Base-by-base conservation (phyloP, 2,113 vertebrate species). In the Lamprologus speciosus region DNA sequence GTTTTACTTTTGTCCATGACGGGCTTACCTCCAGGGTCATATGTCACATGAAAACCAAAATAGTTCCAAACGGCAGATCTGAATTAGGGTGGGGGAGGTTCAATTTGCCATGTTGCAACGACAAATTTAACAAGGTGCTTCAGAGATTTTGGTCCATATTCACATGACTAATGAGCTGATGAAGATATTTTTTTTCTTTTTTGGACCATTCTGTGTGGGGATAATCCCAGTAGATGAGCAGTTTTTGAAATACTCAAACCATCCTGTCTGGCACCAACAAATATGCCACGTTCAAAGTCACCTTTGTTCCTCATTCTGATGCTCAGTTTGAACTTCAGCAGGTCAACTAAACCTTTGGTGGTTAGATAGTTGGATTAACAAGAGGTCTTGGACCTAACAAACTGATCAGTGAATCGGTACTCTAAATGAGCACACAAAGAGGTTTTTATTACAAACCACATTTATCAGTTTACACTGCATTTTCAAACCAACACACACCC, bases 1-100 rank as follows among this genome's bases (percentile, higher is more conserved):
- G 51, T 54, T 54, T 54, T 54, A 21, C n/a, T 54, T 54, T 54
- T 0, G n/a, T 54, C 51, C n/a, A 21, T 54, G n/a, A 54, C 1
- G 0, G 0, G 10, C n/a, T 54, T 12, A 54, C 53, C 53, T 1
- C 12, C n/a, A 21, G n/a, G n/a, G 53, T 54, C 53, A 54, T 12
- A 54, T 4, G 1, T 28, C 26, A 28, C 26, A 28, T 28, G 26
- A 28, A 5, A 0, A 28, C 28, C 28, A 28, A 28, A 28, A 28
- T 28, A 28, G 5, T 28, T 28, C 28, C 26, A 28, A 28, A 28
- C 28, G 28, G 4, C 28, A 28, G 2, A 28, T 28, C 28, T 28
- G 28, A 28, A 28, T 28, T 4, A 28, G 28, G 28, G 28, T 28
- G 28, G 28, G 28, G 1, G 28, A 28, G 28, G 28, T 28, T 28